These are phyloP conservation scores for Murina feae DNA, from an alignment of 2,113 vertebrate species.

Conservation along the genomic window DNA sequence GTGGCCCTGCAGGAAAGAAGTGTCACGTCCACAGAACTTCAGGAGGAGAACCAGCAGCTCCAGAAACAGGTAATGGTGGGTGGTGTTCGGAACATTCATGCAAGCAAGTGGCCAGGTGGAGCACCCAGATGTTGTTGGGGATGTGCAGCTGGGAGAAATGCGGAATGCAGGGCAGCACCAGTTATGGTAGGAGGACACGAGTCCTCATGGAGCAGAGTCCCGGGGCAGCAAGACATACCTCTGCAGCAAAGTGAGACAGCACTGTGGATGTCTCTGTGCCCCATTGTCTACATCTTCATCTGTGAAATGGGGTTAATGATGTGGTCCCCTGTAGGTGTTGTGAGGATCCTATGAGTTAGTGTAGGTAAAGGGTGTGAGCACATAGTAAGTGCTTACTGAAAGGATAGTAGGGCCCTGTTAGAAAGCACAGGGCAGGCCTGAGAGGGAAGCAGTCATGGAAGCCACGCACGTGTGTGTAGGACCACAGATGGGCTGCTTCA, in stretches of 20 bases:
- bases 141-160: accelerated
- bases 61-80: constrained; percentile 86
- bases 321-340: background rate
- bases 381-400: no score
- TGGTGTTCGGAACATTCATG: accelerated
- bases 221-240: accelerated
- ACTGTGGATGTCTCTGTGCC: background rate
- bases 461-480: no score
- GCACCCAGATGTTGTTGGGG: accelerated
- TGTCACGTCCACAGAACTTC: no score
- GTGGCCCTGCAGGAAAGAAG: no score
- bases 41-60: constrained; percentile 91
- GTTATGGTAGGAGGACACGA: accelerated
- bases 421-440: no score
- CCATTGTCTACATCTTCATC: background rate
- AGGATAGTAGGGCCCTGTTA: no score
- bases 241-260: accelerated
- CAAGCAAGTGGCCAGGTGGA: accelerated
- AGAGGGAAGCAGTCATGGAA: no score
- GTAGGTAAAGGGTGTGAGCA: no score
- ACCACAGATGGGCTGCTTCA: no score
- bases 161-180: accelerated
- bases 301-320: background rate
- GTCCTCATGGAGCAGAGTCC: accelerated
- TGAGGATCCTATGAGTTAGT: no score